Evolutionary conservation across 53 echinoderm and acorn worm species (phyloP), one percentile per base, ranked within the genome.

Genomic region (Patiria pectinifera): DNA sequence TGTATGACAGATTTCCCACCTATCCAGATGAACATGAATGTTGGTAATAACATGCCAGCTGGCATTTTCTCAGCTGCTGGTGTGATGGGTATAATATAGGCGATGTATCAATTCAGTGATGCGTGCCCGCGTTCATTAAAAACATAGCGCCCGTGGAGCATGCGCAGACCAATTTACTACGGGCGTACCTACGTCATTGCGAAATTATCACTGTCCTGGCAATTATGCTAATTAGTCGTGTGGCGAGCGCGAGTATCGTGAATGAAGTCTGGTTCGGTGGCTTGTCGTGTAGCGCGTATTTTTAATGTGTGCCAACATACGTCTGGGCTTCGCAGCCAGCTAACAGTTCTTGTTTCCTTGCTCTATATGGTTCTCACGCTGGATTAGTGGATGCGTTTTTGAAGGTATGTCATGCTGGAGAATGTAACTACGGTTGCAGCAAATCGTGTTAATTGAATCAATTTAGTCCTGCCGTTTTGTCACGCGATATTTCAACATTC

Each of bases 161-260:
- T 66, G 84, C 84, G 84, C 84, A 84, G 35, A 66, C 22, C 84
- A 44, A 63, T 84, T 43, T 18, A 66, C 15, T 66, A 18, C 66
- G 19, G 15, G 15, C 66, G 66, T 66, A 66, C 66, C 4, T 66
- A 84, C 84, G 84, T 84, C 84, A 84, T 48, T 46, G 83, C 58
- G 81, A 49, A 80, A 80, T 47, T 45, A 80, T 47, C 90, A 81
- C 82, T 81, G 81, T 25, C 90, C 90, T 90, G 90, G 80, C 80
- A 86, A 63, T 90, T 80, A 90, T 90, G 90, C 47, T 90, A 77
- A 90, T 90, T 45, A 69, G 12, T 23, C 80, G 13, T 45, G 45
- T 14, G 83, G 53, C 13, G 58, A 59, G 83, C 81, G 48, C 12
- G 48, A 5, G 19, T 1, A 80, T 35, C 49, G 82, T 84, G 84